Conservation (phyloP, 2,113 vertebrate genomes). For the Lasiurus borealis region DNA sequence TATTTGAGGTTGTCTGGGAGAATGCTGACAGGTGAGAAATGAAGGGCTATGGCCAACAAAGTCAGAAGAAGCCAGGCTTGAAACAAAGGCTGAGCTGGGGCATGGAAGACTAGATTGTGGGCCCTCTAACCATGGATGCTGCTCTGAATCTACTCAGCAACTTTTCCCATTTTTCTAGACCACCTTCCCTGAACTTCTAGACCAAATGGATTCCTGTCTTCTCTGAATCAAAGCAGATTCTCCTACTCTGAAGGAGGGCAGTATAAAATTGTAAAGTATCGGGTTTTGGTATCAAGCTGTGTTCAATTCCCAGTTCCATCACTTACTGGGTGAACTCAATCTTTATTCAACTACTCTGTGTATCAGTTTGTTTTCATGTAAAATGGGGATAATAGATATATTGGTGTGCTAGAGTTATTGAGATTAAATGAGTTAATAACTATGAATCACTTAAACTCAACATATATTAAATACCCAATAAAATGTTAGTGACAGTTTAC, state of each 20-base stretch:
- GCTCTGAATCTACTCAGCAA: background rate
- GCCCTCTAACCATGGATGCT: background rate
- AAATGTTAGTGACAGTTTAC: background rate
- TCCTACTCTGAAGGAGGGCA: background rate
- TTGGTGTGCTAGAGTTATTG: background rate
- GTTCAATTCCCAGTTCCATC: background rate
- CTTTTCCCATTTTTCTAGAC: background rate
- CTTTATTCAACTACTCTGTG: background rate
- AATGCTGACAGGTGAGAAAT: background rate
- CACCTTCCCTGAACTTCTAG: slow-evolving; percentile 16
- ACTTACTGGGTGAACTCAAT: background rate
- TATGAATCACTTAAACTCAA: background rate
- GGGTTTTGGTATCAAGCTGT: background rate
- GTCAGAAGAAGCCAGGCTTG: background rate
- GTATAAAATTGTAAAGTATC: background rate
- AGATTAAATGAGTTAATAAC: slow-evolving; percentile 31
- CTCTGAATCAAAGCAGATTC: slow-evolving; percentile 7
- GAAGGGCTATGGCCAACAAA: background rate
- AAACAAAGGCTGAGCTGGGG: background rate
- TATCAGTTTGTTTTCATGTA: slow-evolving; percentile 49
- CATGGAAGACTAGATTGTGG: background rate
- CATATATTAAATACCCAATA: background rate
- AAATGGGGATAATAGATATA: background rate
- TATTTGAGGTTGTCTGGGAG: background rate
- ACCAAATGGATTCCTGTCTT: background rate